A percentile compares a stretch with the other conserved stretches of the same genome.
Conservation (phyloP, 2,113 vertebrate species). For the Thunnus maccoyii region DNA sequence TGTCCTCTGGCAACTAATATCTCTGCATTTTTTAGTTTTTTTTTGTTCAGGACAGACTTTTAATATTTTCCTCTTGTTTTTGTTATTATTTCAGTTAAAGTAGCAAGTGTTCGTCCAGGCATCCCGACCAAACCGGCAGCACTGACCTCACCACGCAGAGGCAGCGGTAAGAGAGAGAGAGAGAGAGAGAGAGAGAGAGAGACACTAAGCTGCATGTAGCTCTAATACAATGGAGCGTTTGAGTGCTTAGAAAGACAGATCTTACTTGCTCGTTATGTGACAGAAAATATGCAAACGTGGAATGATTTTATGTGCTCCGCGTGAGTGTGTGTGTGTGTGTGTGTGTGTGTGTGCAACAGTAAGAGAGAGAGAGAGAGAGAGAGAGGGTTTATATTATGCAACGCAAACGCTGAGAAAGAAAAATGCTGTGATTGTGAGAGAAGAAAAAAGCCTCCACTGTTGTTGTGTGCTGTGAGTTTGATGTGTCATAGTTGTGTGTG, state of each 20-base stretch:
- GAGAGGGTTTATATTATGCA: slow-evolving; percentile 20
- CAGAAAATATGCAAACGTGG: slow-evolving; percentile 53
- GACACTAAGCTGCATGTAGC: slow-evolving; percentile 18
- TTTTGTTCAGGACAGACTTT: background rate
- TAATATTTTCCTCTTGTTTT: background rate
- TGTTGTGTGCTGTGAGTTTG: slow-evolving; percentile 21
- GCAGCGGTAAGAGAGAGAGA: slow-evolving; percentile 49
- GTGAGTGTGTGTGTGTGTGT: slow-evolving; percentile 13
- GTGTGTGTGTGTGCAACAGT: background rate
- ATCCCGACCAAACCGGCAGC: slow-evolving; percentile 63
- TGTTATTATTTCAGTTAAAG: slow-evolving; percentile 50
- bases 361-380: background rate
- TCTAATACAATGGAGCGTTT: slow-evolving; percentile 41
- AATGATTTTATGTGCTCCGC: slow-evolving; percentile 7
- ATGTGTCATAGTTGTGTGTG: background rate
- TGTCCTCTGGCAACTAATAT: too few species aligned
- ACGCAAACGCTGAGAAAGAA: slow-evolving; percentile 38
- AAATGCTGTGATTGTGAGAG: slow-evolving; percentile 64
- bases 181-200: background rate
- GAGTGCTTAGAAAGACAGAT: slow-evolving; percentile 42
- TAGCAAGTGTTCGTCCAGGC: slow-evolving; percentile 44
- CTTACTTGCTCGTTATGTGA: slow-evolving; percentile 5
- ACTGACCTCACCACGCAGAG: slow-evolving; percentile 47
- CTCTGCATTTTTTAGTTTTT: background rate
- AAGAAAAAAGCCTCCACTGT: slow-evolving; percentile 52